These are phyloP conservation scores for Cinclus mexicanus DNA, from an alignment of 2,113 vertebrate species.

Conservation along the genomic window DNA sequence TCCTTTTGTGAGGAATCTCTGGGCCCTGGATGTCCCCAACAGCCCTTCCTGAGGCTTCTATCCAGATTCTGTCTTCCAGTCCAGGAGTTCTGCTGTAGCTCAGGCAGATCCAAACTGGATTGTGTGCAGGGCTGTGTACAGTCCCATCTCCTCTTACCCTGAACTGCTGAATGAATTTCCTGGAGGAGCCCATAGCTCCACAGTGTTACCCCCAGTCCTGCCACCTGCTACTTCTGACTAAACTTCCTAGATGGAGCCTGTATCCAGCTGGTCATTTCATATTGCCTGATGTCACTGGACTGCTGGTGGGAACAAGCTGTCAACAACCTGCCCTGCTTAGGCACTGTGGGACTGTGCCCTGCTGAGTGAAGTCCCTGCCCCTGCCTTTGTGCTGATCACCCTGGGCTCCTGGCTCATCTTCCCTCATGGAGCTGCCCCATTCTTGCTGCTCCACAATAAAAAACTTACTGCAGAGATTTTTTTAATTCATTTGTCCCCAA, in stretches of 20 bases:
- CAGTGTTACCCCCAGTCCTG: background rate
- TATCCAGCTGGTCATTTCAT: background rate
- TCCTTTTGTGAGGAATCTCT: background rate
- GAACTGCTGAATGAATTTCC: background rate
- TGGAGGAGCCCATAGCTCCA: background rate
- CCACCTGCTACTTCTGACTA: background rate
- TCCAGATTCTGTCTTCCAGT: background rate
- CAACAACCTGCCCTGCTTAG: background rate
- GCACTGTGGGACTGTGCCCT: background rate
- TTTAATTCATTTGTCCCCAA: background rate
- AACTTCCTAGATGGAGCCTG: background rate
- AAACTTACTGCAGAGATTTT: background rate
- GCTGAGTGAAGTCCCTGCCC: background rate
- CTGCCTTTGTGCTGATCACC: background rate
- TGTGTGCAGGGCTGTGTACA: background rate
- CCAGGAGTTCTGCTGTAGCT: background rate
- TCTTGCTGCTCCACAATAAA: background rate
- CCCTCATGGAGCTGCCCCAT: background rate
- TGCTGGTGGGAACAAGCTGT: background rate
- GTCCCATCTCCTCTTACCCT: background rate
- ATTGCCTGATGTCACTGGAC: background rate
- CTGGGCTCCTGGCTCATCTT: background rate
- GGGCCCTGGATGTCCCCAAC: background rate
- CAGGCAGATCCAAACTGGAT: background rate
- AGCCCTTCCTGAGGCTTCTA: background rate